phyloP scores from a whole-genome alignment of 2,797 vertebrate genomes.

The Pygocentrus nattereri region DNA sequence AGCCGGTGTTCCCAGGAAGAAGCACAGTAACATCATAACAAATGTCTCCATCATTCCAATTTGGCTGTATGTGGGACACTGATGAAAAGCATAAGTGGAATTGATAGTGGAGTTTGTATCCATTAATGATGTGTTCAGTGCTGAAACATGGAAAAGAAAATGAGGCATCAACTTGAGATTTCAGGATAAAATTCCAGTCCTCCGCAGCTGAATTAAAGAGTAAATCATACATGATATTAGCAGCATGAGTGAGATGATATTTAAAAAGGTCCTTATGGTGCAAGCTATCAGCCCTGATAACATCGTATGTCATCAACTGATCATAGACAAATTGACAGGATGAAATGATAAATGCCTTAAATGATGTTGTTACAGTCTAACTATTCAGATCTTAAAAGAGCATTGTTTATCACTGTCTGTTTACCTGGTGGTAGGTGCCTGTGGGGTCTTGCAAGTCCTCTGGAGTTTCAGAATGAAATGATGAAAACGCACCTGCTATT shows the following conservation, averaged over 20 bases:
- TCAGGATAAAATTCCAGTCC: not conserved
- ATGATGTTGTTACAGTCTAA: not conserved
- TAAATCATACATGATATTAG: too few species aligned
- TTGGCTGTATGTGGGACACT: not conserved
- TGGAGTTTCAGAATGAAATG: not conserved
- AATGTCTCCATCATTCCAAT: not conserved
- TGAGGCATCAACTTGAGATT: not conserved
- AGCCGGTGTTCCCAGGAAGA: conserved; percentile 32
- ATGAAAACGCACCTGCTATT: too few species aligned
- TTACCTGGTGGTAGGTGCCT: not conserved
- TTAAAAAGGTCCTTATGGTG: not conserved
- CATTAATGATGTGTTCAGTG: conserved; percentile 1
- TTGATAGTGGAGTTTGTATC: not conserved
- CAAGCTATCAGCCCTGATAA: too few species aligned
- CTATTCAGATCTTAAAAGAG: not conserved
- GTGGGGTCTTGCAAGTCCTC: not conserved
- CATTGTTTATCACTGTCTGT: not conserved
- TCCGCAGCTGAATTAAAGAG: too few species aligned
- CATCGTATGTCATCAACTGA: too few species aligned
- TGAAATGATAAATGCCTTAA: too few species aligned
- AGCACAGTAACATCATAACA: not conserved
- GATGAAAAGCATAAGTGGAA: not conserved
- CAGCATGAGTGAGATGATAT: too few species aligned
- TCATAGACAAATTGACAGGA: not conserved
- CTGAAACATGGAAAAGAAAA: not conserved